Conservation (phyloP, 1,140 invertebrate species). For the Zophobas morio region DNA sequence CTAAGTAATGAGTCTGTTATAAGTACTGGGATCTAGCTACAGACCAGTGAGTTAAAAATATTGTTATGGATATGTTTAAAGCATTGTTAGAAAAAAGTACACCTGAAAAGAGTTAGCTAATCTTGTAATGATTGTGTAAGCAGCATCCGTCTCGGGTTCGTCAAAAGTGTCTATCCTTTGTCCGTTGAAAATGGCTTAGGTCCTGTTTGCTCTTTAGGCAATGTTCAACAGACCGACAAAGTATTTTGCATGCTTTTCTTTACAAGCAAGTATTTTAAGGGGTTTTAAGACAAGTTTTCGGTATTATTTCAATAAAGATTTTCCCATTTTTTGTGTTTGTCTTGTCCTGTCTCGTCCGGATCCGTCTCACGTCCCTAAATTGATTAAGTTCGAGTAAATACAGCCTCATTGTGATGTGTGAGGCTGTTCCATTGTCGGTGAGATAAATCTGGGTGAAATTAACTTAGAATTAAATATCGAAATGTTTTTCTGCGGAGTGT, state of each 20-base stretch:
- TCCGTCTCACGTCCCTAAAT: conserved; percentile 31
- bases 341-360: conserved; percentile 5
- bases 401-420: conserved; percentile 45
- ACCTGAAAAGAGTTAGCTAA: no score
- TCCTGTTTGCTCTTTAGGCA: neutral
- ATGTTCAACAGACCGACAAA: conserved; percentile 2
- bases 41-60: no score
- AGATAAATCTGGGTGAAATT: conserved; percentile 60
- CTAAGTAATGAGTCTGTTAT: no score
- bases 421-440: conserved; percentile 53
- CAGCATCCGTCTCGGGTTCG: neutral
- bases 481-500: conserved; percentile 65
- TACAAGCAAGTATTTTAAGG: conserved; percentile 16
- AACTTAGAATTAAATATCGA: conserved; percentile 65
- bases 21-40: no score
- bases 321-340: conserved; percentile 36
- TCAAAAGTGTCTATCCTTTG: neutral
- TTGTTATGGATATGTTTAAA: no score
- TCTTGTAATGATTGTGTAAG: no score
- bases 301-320: conserved; percentile 28
- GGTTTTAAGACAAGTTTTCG: conserved; percentile 17
- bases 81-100: no score
- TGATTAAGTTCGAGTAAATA: conserved; percentile 49
- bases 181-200: neutral
- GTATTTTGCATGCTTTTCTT: neutral